A percentile compares a stretch with the other conserved stretches of the same genome.
phyloP scores from a whole-genome alignment of 1,140 invertebrate genomes.

The Achroia grisella region DNA sequence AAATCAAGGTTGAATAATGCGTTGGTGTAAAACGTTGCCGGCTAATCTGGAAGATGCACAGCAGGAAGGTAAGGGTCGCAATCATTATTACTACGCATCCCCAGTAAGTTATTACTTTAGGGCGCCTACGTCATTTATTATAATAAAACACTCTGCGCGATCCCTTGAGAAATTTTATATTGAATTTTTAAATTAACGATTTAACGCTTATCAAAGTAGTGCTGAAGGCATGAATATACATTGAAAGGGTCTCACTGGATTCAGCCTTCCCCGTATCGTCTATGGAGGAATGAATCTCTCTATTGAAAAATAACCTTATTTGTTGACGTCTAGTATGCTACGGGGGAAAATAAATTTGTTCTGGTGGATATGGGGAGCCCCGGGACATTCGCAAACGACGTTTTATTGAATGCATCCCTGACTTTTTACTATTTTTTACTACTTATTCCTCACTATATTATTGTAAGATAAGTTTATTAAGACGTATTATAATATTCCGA shows the following conservation, averaged over 20 bases:
- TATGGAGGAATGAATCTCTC: constrained; percentile 39
- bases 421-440: constrained; percentile 1
- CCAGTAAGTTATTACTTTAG: not conserved
- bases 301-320: constrained; percentile 68
- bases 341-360: constrained; percentile 62
- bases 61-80: constrained; percentile 3
- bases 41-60: constrained; percentile 2
- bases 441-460: too few relatives aligned
- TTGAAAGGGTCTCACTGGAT: constrained; percentile 26
- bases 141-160: constrained; percentile 8
- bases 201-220: constrained; percentile 2
- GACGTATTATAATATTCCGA: too few relatives aligned
- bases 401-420: constrained; percentile 43
- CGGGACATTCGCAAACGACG: constrained; percentile 35
- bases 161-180: constrained; percentile 8
- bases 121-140: constrained; percentile 5
- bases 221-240: constrained; percentile 2
- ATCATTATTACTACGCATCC: constrained; percentile 7
- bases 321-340: constrained; percentile 64
- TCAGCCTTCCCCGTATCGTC: constrained; percentile 24
- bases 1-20: too few relatives aligned
- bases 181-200: constrained; percentile 12
- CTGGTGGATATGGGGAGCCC: constrained; percentile 47
- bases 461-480: too few relatives aligned
- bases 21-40: too few relatives aligned